Conservation (phyloP, 2,888 invertebrate species). For the Apamea monoglypha region DNA sequence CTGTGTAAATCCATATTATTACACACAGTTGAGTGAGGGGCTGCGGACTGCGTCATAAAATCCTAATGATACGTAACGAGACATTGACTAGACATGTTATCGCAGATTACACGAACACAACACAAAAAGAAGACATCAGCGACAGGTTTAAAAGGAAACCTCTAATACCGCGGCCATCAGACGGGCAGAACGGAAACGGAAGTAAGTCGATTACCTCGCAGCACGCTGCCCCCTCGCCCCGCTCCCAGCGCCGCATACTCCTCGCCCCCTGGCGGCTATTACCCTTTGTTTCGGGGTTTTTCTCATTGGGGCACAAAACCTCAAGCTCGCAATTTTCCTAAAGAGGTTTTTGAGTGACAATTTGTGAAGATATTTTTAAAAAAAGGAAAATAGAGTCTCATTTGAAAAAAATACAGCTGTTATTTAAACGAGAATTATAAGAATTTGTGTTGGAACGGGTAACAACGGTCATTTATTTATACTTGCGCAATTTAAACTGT, state of each 20-base stretch:
- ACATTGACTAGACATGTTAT: background rate
- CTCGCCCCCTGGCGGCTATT: background rate
- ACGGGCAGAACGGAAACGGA: constrained; percentile 42
- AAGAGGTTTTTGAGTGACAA: constrained; percentile 63
- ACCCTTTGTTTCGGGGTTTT: constrained; percentile 51
- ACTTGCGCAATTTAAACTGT: background rate
- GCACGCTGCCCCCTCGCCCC: constrained; percentile 15
- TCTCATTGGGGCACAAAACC: constrained; percentile 44
- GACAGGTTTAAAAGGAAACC: constrained; percentile 25
- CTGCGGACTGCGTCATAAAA: background rate
- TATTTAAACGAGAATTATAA: constrained; percentile 17
- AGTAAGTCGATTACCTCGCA: constrained; percentile 57
- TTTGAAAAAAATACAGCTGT: constrained; percentile 29
- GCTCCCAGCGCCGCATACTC: rapidly evolving
- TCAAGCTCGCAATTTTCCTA: constrained; percentile 51
- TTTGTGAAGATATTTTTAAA: constrained; percentile 48
- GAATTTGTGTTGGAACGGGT: background rate
- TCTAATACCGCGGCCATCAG: constrained; percentile 22
- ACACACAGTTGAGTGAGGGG: background rate
- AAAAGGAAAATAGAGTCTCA: constrained; percentile 29
- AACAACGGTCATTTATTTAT: background rate
- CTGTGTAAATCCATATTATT: background rate
- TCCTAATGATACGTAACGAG: background rate
- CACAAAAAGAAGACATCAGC: constrained; percentile 14
- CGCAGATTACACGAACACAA: background rate